These are phyloP conservation scores for Neostethus bicornis DNA, from an alignment of 2,797 vertebrate species.

Conservation along the genomic window DNA sequence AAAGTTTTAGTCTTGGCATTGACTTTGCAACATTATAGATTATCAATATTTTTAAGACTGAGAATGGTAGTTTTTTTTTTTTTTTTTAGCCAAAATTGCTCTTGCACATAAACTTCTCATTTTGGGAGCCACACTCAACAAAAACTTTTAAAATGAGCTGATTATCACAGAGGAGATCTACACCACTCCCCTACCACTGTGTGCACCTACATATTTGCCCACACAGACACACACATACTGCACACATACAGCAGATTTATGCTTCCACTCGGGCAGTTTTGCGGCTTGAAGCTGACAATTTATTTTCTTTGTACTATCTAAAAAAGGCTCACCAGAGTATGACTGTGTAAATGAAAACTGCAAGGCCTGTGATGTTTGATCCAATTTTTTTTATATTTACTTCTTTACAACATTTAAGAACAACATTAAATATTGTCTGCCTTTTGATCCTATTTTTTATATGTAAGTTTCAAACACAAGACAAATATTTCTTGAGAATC, in stretches of 20 bases:
- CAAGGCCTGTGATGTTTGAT: not conserved
- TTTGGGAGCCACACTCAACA: slow-evolving; percentile 11
- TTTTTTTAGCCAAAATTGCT: not conserved
- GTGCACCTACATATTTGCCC: not conserved
- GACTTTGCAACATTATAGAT: not conserved
- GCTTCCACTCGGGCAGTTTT: not conserved
- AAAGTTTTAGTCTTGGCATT: not conserved
- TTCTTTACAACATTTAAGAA: not conserved
- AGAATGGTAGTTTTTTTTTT: not conserved
- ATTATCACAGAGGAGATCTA: slow-evolving; percentile 33
- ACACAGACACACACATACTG: not conserved
- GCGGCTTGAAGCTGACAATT: not conserved
- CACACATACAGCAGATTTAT: slow-evolving; percentile 21
- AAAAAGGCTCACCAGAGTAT: not conserved
- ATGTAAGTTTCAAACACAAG: not conserved
- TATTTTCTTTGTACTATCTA: not conserved
- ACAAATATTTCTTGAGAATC: not conserved
- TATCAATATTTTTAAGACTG: not conserved
- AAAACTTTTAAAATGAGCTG: slow-evolving; percentile 23
- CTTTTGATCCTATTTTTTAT: not conserved
- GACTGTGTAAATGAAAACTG: not conserved
- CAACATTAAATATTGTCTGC: not conserved
- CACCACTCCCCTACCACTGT: not conserved
- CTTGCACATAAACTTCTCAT: not conserved
- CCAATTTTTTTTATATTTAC: not conserved